Evolutionary conservation across 2,888 invertebrate species (phyloP).

Genomic region (Nematopogon swammerdamellus): DNA sequence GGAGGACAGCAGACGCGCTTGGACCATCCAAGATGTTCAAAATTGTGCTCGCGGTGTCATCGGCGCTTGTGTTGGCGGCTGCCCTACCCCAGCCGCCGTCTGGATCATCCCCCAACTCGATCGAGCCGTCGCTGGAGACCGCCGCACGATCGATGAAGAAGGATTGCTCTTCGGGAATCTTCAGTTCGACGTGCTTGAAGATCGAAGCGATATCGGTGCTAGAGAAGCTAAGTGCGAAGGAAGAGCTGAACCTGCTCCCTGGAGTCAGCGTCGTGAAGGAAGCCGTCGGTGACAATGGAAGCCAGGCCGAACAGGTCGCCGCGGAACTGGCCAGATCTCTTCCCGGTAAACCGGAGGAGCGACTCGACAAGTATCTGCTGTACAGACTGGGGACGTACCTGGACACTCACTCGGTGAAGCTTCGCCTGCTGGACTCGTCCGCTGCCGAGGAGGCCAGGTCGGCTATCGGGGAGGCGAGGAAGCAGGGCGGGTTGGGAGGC

Average conservation of each 20-base stretch:
- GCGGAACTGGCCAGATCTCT: slow-evolving; percentile 70
- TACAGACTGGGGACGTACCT: slow-evolving; percentile 69
- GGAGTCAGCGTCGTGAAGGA: slow-evolving; percentile 69
- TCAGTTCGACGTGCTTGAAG: slow-evolving; percentile 41
- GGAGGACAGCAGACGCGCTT: slow-evolving; percentile 30
- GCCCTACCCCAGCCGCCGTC: slow-evolving; percentile 31
- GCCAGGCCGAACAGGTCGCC: slow-evolving; percentile 67
- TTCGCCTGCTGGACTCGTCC: slow-evolving; percentile 65
- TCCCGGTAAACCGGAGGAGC: slow-evolving; percentile 71
- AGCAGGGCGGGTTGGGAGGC: slow-evolving; percentile 34
- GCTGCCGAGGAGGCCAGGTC: slow-evolving; percentile 58
- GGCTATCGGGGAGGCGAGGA: slow-evolving; percentile 52
- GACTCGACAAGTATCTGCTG: slow-evolving; percentile 71
- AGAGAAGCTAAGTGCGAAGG: slow-evolving; percentile 38
- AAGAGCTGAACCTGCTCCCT: slow-evolving; percentile 34
- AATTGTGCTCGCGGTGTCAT: slow-evolving; percentile 18
- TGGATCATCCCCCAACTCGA: slow-evolving; percentile 17
- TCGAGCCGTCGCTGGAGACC: slow-evolving; percentile 25
- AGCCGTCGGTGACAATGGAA: slow-evolving; percentile 37
- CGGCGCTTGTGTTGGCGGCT: slow-evolving; percentile 16
- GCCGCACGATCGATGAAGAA: slow-evolving; percentile 29
- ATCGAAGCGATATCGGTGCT: slow-evolving; percentile 42
- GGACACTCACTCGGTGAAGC: slow-evolving; percentile 69
- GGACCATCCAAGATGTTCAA: slow-evolving; percentile 22
- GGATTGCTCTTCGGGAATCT: slow-evolving; percentile 38